phyloP scores from a whole-genome alignment of 2,797 vertebrate genomes.

The Momotus momota region DNA sequence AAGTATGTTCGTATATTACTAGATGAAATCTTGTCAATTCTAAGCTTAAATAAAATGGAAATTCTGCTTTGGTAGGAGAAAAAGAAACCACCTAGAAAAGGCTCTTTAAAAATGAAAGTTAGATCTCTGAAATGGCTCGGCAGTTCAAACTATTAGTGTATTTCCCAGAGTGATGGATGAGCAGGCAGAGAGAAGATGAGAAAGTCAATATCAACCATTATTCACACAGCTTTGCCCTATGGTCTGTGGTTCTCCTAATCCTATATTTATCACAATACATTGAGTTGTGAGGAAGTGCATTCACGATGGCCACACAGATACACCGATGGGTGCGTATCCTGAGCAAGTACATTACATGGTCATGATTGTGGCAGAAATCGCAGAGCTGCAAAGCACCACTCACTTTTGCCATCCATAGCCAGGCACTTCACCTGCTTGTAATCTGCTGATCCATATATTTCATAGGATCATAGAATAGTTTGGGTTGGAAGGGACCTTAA shows the following conservation, averaged over 20 bases:
- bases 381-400: neutral
- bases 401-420: neutral
- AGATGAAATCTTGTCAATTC: neutral
- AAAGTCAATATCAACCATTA: conserved; percentile 36
- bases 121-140: neutral
- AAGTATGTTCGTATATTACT: neutral
- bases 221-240: neutral
- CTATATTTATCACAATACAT: neutral
- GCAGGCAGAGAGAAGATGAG: conserved; percentile 7
- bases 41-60: neutral
- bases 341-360: rapidly evolving
- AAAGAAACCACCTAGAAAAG: neutral
- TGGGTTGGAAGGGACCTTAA: no score
- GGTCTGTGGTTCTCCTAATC: neutral
- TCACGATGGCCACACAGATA: neutral
- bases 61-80: neutral
- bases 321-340: rapidly evolving
- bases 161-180: conserved; percentile 30
- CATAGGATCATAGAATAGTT: no score
- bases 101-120: neutral
- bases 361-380: neutral
- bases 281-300: neutral
- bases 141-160: neutral
- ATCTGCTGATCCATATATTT: neutral
- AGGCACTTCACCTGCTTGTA: neutral